Percentiles rank a stretch among this genome's conserved stretches.
Conservation (phyloP, 2,113 vertebrate species). For the Pseudolaguvia tuberculata region DNA sequence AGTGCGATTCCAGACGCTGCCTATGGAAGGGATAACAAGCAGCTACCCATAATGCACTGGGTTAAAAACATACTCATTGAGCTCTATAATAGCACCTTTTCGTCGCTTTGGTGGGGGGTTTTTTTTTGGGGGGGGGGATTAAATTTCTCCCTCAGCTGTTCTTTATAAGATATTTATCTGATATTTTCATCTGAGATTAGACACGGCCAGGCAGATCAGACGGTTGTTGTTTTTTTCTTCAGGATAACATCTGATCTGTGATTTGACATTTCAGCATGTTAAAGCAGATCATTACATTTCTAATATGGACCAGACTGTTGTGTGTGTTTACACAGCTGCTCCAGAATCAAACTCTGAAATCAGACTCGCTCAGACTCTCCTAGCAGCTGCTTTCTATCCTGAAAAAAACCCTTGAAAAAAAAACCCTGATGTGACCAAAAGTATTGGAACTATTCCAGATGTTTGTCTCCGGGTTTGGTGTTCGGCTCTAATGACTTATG, state of each 20-base stretch:
- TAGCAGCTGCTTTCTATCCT: not conserved
- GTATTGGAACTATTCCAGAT: too few species aligned
- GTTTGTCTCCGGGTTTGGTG: too few species aligned
- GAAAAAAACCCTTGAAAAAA: too few species aligned
- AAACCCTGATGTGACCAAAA: too few species aligned
- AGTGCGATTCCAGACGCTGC: too few species aligned
- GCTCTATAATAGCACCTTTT: too few species aligned
- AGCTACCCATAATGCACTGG: slow-evolving; percentile 4
- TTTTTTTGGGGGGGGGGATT: too few species aligned
- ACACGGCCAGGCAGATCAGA: not conserved
- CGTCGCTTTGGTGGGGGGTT: too few species aligned
- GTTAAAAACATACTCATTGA: too few species aligned
- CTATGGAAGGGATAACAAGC: not conserved
- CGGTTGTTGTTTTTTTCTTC: too few species aligned
- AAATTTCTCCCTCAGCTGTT: not conserved
- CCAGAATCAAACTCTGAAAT: not conserved
- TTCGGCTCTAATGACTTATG: too few species aligned
- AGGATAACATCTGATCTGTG: not conserved
- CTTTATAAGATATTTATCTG: not conserved
- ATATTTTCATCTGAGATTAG: not conserved
- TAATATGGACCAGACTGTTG: not conserved
- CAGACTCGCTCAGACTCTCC: not conserved
- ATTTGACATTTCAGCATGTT: not conserved
- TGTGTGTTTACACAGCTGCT: not conserved
- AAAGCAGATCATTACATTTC: not conserved